Conservation (phyloP, 35 echinoderm and acorn worm genomes). For the Nesometra sesokonis region DNA sequence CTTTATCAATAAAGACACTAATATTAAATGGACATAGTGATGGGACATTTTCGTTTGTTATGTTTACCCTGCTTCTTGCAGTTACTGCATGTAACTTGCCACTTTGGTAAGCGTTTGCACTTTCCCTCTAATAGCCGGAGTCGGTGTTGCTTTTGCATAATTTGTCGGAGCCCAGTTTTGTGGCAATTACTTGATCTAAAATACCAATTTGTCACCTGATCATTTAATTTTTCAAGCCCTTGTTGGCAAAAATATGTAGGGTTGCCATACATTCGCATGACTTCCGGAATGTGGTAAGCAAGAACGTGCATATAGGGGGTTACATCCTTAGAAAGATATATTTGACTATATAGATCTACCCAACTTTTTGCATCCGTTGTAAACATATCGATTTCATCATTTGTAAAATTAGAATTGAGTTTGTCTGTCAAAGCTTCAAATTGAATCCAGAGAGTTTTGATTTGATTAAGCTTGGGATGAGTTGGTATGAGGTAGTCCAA, state of each 20-base stretch:
- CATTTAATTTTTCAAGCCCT: too few species aligned
- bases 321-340: constrained; percentile 21
- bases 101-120: too few species aligned
- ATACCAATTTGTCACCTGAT: too few species aligned
- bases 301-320: constrained; percentile 45
- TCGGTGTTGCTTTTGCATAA: too few species aligned
- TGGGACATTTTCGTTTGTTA: too few species aligned
- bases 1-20: too few species aligned
- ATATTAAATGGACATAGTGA: too few species aligned
- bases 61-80: too few species aligned
- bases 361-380: background rate
- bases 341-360: background rate
- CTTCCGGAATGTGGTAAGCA: constrained; percentile 28
- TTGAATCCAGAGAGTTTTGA: constrained; percentile 11
- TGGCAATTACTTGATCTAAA: too few species aligned
- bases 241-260: constrained; percentile 6
- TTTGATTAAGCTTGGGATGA: constrained; percentile 27
- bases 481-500: constrained; percentile 22
- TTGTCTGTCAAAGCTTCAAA: constrained; percentile 8
- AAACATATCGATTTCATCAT: constrained; percentile 13
- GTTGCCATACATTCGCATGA: constrained; percentile 26
- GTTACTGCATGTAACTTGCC: too few species aligned
- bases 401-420: background rate
- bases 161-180: too few species aligned
- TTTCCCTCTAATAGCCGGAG: too few species aligned